These are phyloP conservation scores for Eupithecia centaureata DNA, from an alignment of 2,888 invertebrate genomes.

Conservation along the genomic window DNA sequence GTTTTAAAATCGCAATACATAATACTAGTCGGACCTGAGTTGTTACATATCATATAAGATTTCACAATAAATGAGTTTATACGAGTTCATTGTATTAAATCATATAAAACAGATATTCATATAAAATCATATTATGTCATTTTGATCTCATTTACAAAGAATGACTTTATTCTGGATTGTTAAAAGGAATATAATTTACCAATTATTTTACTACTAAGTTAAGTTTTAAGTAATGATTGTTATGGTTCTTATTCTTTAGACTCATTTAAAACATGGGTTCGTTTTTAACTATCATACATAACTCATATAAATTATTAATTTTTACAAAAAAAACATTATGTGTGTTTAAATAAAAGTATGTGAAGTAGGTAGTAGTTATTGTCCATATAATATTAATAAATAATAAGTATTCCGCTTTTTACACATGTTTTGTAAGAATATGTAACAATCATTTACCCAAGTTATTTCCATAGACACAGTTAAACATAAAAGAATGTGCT, in stretches of 20 bases:
- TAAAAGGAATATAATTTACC: constrained; percentile 1
- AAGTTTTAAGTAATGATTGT: constrained; percentile 15
- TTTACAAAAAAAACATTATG: neutral
- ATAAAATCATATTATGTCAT: constrained; percentile 10
- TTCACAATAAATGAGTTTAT: constrained; percentile 33
- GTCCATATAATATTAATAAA: constrained; percentile 12
- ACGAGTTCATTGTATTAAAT: constrained; percentile 13
- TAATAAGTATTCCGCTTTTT: constrained; percentile 13
- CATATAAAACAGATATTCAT: constrained; percentile 9
- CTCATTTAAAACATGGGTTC: neutral
- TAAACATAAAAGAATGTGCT: constrained; percentile 27
- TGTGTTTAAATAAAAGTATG: neutral
- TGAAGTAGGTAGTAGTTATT: constrained; percentile 2
- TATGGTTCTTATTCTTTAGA: constrained; percentile 13
- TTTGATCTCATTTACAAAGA: constrained; percentile 24
- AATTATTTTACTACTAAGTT: constrained; percentile 17
- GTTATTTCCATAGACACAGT: constrained; percentile 7
- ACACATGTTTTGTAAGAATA: constrained; percentile 3
- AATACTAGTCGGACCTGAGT: constrained; percentile 51
- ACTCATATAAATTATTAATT: neutral
- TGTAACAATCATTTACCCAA: constrained; percentile 19
- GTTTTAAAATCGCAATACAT: constrained; percentile 33
- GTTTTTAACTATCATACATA: neutral
- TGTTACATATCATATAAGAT: constrained; percentile 55
- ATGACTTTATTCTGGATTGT: neutral